Evolutionary conservation across 2,888 invertebrate genomes (phyloP).

Genomic region (Nineta flava): DNA sequence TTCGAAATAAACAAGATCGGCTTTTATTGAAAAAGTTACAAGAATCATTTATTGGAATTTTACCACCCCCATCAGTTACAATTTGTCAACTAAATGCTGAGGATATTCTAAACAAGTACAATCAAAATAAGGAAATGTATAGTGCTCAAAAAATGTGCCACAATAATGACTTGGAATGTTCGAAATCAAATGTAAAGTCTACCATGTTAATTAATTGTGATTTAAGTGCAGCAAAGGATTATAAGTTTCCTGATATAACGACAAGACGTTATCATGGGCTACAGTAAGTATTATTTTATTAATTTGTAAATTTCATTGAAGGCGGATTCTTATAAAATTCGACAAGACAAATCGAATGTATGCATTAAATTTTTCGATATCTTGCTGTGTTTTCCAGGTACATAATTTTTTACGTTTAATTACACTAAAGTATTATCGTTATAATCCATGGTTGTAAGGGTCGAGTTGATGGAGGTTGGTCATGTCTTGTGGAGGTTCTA

Average conservation of each 20-base stretch:
- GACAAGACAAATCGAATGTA: too few relatives aligned
- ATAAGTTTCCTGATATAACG: conserved; percentile 42
- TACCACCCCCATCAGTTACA: conserved; percentile 62
- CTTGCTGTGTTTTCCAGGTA: too few relatives aligned
- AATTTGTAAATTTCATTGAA: too few relatives aligned
- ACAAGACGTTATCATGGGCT: conserved; percentile 52
- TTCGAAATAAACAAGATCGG: conserved; percentile 19
- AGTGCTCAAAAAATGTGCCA: not conserved
- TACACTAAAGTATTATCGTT: too few relatives aligned
- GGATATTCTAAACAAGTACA: conserved; percentile 38
- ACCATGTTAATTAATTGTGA: conserved; percentile 23
- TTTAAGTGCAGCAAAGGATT: conserved; percentile 25
- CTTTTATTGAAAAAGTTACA: conserved; percentile 30
- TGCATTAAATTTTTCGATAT: too few relatives aligned
- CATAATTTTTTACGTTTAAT: too few relatives aligned
- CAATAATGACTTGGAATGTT: not conserved
- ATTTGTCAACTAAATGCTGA: conserved; percentile 45
- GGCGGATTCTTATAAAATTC: too few relatives aligned
- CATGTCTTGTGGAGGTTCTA: too few relatives aligned
- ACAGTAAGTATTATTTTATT: conserved; percentile 42
- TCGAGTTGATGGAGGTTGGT: too few relatives aligned
- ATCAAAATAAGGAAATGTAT: conserved; percentile 19
- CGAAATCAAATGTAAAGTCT: conserved; percentile 7
- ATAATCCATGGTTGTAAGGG: too few relatives aligned
- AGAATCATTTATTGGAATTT: conserved; percentile 47